Base-by-base conservation (phyloP, 2,797 vertebrate species). In the Acanthopagrus latus region DNA sequence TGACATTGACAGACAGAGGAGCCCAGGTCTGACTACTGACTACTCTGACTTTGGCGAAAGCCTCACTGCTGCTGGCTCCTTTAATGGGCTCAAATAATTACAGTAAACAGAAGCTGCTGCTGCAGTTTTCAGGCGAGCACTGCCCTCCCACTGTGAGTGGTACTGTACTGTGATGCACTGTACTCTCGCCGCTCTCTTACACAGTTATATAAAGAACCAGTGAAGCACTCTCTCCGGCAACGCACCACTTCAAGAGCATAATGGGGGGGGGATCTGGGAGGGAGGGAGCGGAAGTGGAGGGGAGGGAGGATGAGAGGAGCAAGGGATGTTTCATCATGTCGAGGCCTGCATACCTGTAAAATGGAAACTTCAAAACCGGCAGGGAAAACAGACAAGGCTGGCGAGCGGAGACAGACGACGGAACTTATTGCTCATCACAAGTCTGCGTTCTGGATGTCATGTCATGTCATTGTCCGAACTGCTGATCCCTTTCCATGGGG, bases 81-180 rank as follows among this genome's bases (percentile, higher is more conserved):
- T 87, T 82, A 84, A 89, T 84, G 77, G 81, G 48, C 25, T 82
- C 44, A 72, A 80, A 86, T 89, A 86, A 88, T 90, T 81, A 76
- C 78, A 85, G 83, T 78, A 82, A 86, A 86, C 80, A 85, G 67
- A 82, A 78, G 78, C 60, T 64, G 23, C 47, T 29, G 70, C 73
- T 82, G 86, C 66, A 52, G 64, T 76, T 81, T 81, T 88, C 62
- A 82, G 33, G 63, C 23, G 1, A 86, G 80, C 81, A 48, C 64
- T 72, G 76, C 85, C 88, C 91, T 91, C 89, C 90, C 88, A 91
- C 88, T 82, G 82, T 58, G 78, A 88, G 89, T 80, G 83, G 46
- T 86, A 78, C 81, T 86, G 84, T 86, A 66, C 85, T 78, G 59
- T 65, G 48, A 75, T 85, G 77, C 78, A 64, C 74, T 83, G 74